Evolutionary conservation across 2,888 invertebrate species (phyloP), one percentile per base, ranked within the genome.

Genomic region (Serripes groenlandicus): DNA sequence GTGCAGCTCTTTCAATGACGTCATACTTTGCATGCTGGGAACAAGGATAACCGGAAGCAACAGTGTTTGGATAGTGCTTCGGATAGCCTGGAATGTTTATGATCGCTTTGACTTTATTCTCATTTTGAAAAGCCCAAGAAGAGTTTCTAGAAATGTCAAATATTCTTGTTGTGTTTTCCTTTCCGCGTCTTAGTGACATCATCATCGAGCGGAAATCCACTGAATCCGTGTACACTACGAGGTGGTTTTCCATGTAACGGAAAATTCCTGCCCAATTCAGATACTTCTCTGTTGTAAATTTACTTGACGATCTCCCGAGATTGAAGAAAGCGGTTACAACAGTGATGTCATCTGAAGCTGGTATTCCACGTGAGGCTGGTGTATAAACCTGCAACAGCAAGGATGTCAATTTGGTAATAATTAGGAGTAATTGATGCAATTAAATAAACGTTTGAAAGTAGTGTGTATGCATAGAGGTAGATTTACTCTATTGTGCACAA

Each of bases 11-110:
- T 26, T 79, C 72, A 9, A 88, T 71, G 30, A 85, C 73, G 18
- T 87, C 89, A 85, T 84, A 89, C 70, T 91, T 91, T 15, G 91
- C 84, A 79, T 89, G 88, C 58, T 88, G 88, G 18, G 85, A 83
- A 68, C 89, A 89, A 11, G 90, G 56, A 78, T 91, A 91, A 64
- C 75, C 88, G 1, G 91, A 85, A 26, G 88, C 62, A 4, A 89
- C 90, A 21, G 91, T 91, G 75, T 91, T 90, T 15, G 90, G 91
- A 42, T 77, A 69, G 70, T 79, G 81, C 78, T 89, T 89, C 0
- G 90, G 91, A 75, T 90, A 91, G 1, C 75, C 73, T 9, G 83
- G 78, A 4, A 77, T 42, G 3, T 37, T 49, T 58, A 73, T 90
- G 1, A 91, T 83, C n/a, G 35, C 28, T 23, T 78, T 62, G 3